Percentiles rank a stretch among this genome's conserved stretches.
phyloP scores from a whole-genome alignment of 2,888 invertebrate genomes.

The Agriotes lineatus region DNA sequence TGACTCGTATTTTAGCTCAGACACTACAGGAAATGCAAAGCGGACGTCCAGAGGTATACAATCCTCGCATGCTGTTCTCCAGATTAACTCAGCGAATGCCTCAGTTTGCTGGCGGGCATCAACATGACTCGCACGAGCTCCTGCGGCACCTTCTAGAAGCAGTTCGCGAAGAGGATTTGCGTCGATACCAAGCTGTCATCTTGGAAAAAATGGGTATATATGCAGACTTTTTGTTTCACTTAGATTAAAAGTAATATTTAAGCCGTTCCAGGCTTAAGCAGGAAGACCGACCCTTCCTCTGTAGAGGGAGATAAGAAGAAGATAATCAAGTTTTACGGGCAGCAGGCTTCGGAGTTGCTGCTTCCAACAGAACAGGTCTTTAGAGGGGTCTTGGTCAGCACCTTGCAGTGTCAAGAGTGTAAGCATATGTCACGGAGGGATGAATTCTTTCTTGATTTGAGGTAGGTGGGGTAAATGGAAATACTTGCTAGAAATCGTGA shows the following conservation, averaged over 20 bases:
- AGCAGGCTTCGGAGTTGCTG: slow-evolving; percentile 82
- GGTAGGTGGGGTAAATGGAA: slow-evolving; percentile 49
- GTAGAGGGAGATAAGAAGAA: slow-evolving; percentile 82
- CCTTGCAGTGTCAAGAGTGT: slow-evolving; percentile 90
- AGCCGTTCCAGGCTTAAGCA: slow-evolving; percentile 66
- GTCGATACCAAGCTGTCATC: slow-evolving; percentile 87
- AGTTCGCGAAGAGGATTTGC: slow-evolving; percentile 80
- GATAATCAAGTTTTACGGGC: slow-evolving; percentile 86
- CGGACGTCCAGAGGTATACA: slow-evolving; percentile 75
- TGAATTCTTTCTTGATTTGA: slow-evolving; percentile 93
- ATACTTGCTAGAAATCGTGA: neutral
- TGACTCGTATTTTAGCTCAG: slow-evolving; percentile 77
- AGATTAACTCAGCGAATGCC: slow-evolving; percentile 78
- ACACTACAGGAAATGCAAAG: slow-evolving; percentile 77
- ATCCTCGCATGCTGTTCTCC: slow-evolving; percentile 74
- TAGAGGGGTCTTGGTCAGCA: slow-evolving; percentile 92
- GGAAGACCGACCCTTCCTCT: slow-evolving; percentile 80
- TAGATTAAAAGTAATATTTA: too few relatives aligned
- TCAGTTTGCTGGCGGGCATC: slow-evolving; percentile 93
- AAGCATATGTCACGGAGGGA: slow-evolving; percentile 86
- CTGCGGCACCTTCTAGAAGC: slow-evolving; percentile 91
- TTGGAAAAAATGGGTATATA: slow-evolving; percentile 76
- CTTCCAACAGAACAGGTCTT: slow-evolving; percentile 92
- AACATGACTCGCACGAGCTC: slow-evolving; percentile 97
- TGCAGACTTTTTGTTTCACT: too few relatives aligned